A percentile compares a stretch with the other conserved stretches of the same genome.
Conservation (phyloP, 1,140 invertebrate species). For the Anastrepha obliqua region DNA sequence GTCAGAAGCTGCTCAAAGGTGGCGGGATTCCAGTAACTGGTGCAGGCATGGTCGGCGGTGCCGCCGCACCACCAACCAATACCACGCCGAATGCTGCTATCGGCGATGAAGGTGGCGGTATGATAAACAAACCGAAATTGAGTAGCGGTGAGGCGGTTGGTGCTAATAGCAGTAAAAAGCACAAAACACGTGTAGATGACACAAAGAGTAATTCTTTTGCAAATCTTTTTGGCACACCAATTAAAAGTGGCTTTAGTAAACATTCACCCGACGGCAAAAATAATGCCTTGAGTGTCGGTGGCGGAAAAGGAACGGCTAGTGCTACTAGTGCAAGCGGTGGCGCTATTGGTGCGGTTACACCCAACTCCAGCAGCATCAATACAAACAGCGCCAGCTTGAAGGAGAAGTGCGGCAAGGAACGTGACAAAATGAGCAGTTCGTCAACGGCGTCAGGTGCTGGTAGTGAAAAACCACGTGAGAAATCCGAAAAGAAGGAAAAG, state of each 20-base stretch:
- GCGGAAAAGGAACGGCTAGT: background rate
- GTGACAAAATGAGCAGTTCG: conserved; percentile 65
- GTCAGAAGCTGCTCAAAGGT: conserved; percentile 88
- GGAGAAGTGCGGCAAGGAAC: conserved; percentile 68
- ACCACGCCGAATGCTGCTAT: conserved; percentile 45
- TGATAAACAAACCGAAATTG: conserved; percentile 81
- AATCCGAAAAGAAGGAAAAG: conserved; percentile 80
- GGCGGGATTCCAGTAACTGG: conserved; percentile 79
- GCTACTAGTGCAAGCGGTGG: background rate
- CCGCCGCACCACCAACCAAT: background rate
- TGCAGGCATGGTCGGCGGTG: conserved; percentile 48
- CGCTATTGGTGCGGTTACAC: background rate
- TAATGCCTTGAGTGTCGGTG: conserved; percentile 23
- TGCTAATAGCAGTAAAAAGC: conserved; percentile 78
- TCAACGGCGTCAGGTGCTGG: background rate
- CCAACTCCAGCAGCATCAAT: conserved; percentile 53
- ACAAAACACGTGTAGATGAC: conserved; percentile 80
- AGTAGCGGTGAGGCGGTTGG: conserved; percentile 73
- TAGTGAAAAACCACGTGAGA: conserved; percentile 71
- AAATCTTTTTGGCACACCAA: conserved; percentile 86
- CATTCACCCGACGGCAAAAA: conserved; percentile 74
- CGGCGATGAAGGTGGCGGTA: conserved; percentile 55
- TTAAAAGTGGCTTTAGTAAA: conserved; percentile 80
- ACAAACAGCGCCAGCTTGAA: conserved; percentile 58
- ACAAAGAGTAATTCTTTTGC: conserved; percentile 81